These are phyloP conservation scores for Manis pentadactyla DNA, from an alignment of 2,797 vertebrate genomes.

Conservation along the genomic window DNA sequence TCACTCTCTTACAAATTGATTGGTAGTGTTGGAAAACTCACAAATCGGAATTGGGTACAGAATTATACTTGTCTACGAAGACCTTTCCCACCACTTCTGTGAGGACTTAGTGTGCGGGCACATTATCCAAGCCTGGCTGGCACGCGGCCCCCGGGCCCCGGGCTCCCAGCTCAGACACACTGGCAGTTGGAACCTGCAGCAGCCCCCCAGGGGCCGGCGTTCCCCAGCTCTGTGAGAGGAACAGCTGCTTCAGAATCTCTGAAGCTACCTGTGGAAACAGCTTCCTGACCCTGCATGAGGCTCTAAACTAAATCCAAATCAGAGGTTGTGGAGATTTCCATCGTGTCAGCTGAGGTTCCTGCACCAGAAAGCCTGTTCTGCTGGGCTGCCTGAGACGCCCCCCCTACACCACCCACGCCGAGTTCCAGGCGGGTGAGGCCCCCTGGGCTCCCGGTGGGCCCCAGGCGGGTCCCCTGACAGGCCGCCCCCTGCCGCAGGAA, in stretches of 20 bases:
- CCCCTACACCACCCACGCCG: not conserved
- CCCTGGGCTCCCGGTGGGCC: not conserved
- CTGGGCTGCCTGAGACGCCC: not conserved
- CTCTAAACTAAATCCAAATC: not conserved
- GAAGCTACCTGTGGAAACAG: not conserved
- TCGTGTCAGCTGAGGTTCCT: not conserved
- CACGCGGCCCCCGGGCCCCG: too few species aligned
- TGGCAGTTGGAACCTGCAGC: not conserved
- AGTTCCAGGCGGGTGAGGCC: not conserved
- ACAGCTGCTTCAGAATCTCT: not conserved
- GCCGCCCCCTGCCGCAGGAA: not conserved
- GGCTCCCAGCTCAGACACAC: not conserved
- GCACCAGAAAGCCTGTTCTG: not conserved
- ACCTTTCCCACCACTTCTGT: not conserved
- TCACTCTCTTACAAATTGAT: too few species aligned
- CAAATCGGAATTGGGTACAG: not conserved
- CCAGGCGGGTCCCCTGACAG: accelerated
- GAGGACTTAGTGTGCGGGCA: not conserved
- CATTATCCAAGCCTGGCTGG: accelerated
- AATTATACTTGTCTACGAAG: too few species aligned
- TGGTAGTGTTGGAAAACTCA: not conserved
- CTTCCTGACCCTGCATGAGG: too few species aligned
- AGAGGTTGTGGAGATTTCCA: not conserved
- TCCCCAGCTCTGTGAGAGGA: not conserved
- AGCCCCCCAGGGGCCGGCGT: not conserved